These are phyloP conservation scores for Smittia aterrima DNA, from an alignment of 2,888 invertebrate species.

Conservation along the genomic window DNA sequence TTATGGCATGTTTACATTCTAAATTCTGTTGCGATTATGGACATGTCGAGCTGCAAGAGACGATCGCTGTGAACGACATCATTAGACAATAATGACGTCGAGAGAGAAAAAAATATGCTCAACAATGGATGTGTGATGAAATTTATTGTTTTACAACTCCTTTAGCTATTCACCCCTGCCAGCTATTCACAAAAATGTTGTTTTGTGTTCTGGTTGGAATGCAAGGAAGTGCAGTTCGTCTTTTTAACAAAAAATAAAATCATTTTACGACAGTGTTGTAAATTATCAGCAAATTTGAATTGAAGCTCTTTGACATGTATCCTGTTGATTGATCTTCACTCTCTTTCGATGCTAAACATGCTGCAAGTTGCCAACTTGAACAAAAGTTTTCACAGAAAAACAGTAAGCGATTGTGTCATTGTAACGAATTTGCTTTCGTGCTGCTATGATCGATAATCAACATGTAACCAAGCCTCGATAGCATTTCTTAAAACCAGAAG, in stretches of 20 bases:
- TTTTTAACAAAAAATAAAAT: not conserved
- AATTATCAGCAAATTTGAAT: conserved; percentile 2
- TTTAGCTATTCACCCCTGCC: not conserved
- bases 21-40: conserved; percentile 12
- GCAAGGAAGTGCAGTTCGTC: conserved; percentile 29
- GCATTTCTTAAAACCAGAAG: conserved; percentile 31
- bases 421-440: not conserved
- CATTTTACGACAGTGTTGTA: not conserved
- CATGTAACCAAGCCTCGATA: not conserved
- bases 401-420: not conserved
- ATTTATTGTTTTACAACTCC: conserved; percentile 36
- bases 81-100: conserved; percentile 37
- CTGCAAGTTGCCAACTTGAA: not conserved
- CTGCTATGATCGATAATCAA: not conserved
- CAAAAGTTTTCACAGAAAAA: not conserved
- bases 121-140: conserved; percentile 4
- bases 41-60: conserved; percentile 4
- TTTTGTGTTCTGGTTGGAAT: no score
- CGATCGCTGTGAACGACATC: conserved; percentile 3
- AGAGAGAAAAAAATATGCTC: conserved; percentile 1
- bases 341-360: not conserved
- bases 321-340: conserved; percentile 35
- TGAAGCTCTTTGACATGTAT: conserved; percentile 5
- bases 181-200: not conserved
- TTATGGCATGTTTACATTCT: conserved; percentile 38